Conservation (phyloP, 1,140 invertebrate genomes). For the Leucophenga varia region DNA sequence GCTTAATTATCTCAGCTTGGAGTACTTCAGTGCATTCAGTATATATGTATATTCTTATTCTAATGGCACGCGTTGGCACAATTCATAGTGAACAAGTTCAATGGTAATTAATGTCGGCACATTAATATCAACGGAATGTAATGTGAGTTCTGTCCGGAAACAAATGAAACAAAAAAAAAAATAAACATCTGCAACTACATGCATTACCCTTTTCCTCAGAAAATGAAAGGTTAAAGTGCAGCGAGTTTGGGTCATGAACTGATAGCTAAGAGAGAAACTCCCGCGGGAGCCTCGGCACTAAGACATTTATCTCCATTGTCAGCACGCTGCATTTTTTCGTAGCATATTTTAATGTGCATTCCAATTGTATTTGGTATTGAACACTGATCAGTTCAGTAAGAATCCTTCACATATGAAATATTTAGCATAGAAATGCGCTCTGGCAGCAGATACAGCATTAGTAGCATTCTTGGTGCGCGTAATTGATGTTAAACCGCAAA, state of each 20-base stretch:
- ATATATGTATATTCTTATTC: neutral
- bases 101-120: slow-evolving; percentile 36
- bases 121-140: no score
- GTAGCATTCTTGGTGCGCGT: slow-evolving; percentile 47
- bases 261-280: slow-evolving; percentile 33
- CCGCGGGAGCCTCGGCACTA: slow-evolving; percentile 23
- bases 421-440: no score
- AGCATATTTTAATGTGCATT: no score
- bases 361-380: no score
- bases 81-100: neutral
- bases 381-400: no score
- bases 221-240: slow-evolving; percentile 1
- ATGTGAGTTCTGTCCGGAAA: no score
- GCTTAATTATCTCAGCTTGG: no score
- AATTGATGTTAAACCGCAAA: slow-evolving; percentile 52
- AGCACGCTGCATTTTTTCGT: slow-evolving; percentile 29
- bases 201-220: slow-evolving; percentile 4
- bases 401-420: no score
- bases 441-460: no score
- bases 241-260: no score
- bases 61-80: slow-evolving; percentile 35
- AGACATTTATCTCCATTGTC: slow-evolving; percentile 1
- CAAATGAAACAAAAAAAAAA: neutral
- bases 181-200: slow-evolving; percentile 24
- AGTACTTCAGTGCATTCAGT: no score